Conservation (phyloP, 2,797 vertebrate genomes). For the Dromococcyx pavoninus region DNA sequence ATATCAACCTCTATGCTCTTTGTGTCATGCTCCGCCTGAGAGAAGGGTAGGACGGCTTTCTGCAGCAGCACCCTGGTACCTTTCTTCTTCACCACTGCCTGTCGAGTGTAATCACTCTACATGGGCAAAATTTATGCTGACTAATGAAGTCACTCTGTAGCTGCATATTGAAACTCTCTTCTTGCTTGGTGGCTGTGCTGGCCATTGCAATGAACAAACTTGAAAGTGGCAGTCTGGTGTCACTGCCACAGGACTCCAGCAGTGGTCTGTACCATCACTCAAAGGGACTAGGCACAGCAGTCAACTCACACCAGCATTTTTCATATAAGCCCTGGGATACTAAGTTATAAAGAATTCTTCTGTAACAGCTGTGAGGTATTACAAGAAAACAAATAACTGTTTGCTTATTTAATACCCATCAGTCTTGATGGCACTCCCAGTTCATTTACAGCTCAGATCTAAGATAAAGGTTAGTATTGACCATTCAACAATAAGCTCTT, state of each 20-base stretch:
- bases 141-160: background rate
- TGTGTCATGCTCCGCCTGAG: background rate
- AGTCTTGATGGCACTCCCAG: background rate
- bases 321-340: background rate
- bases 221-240: background rate
- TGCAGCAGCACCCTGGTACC: background rate
- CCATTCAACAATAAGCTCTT: conserved; percentile 1
- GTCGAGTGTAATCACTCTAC: background rate
- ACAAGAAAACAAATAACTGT: conserved; percentile 42
- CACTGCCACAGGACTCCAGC: background rate
- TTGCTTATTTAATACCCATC: conserved; percentile 39
- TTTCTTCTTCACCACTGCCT: background rate
- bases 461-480: conserved; percentile 39
- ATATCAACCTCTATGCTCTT: background rate
- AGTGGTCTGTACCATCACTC: background rate
- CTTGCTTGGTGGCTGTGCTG: background rate
- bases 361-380: conserved; percentile 30
- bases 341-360: background rate
- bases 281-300: background rate
- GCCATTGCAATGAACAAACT: background rate
- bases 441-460: background rate
- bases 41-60: background rate
- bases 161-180: background rate
- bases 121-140: background rate
- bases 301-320: background rate